Evolutionary conservation across 2,113 vertebrate species (phyloP), one percentile per base, ranked within the genome.

Genomic region (Cepphus grylle): DNA sequence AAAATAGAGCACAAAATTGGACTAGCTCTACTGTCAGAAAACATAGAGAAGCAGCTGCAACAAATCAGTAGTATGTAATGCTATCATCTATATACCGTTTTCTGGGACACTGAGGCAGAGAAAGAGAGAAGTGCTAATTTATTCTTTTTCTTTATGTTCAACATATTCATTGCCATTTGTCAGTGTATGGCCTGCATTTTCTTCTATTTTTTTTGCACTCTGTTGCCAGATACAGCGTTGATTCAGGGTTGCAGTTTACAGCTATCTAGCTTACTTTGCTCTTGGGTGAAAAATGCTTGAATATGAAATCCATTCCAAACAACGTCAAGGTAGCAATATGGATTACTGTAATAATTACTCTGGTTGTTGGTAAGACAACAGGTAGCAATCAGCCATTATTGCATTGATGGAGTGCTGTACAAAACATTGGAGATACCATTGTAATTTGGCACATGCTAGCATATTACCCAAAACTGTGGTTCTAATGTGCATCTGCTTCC

Each of bases 91-190:
- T 34, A 61, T 56, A 89, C 65, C 61, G 56, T 52, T 95, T 92
- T 92, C 83, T 94, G 77, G 65, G 83, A 94, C 80, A 92, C 76
- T 73, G 70, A 95, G 94, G 82, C 83, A 97, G 88, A 92, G 70
- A 77, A 94, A 87, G 22, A 79, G 50, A 90, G 65, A 95, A 95
- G 42, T 74, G 77, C 21, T 93, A 79, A 85, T 96, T 96, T 94
- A 85, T 92, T 94, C 56, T 61, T 90, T 94, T 78, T 84, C 55
- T 95, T 79, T 59, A 45, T 84, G 63, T 81, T 90, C 81, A 94
- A 42, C 23, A 76, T 66, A 86, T 89, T 93, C 65, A 82, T 59
- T 95, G 47, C 53, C 45, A 66, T 59, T 96, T 95, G 45, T 81
- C 71, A 71, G 61, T n/a, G 32, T 38, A 43, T 10, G 21, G 55